A percentile compares a stretch with the other conserved stretches of the same genome.
These are phyloP conservation scores for Troides helena DNA, from an alignment of 2,888 invertebrate genomes.

Conservation along the genomic window DNA sequence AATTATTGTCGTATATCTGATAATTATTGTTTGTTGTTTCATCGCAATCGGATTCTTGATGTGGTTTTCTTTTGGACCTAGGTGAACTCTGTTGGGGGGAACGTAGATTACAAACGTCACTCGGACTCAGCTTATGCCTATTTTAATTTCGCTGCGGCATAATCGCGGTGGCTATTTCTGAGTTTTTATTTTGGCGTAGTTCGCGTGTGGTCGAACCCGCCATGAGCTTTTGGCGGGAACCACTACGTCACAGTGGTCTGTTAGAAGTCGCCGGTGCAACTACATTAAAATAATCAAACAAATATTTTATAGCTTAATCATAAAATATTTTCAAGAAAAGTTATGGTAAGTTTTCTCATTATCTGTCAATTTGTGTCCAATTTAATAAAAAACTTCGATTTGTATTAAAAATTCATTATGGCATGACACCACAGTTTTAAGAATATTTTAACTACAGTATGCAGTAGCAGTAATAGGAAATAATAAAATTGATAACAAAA, in stretches of 20 bases:
- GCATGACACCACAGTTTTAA: no score
- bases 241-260: constrained; percentile 57
- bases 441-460: no score
- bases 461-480: no score
- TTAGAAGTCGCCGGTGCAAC: constrained; percentile 54
- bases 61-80: constrained; percentile 9
- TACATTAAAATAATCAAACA: constrained; percentile 29
- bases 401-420: not conserved
- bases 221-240: constrained; percentile 74
- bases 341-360: constrained; percentile 22
- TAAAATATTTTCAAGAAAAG: not conserved
- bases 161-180: constrained; percentile 69
- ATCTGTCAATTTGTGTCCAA: not conserved
- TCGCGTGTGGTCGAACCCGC: constrained; percentile 74
- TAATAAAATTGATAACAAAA: no score
- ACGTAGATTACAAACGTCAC: constrained; percentile 47
- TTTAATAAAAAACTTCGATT: not conserved
- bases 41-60: not conserved
- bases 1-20: not conserved
- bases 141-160: constrained; percentile 66
- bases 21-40: not conserved
- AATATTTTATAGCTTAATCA: not conserved
- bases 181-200: constrained; percentile 78
- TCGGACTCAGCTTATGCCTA: constrained; percentile 55
- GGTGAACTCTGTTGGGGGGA: constrained; percentile 68